A percentile compares a stretch with the other conserved stretches of the same genome.
Conservation (phyloP, 2,113 vertebrate genomes). For the Tupaia chinensis region DNA sequence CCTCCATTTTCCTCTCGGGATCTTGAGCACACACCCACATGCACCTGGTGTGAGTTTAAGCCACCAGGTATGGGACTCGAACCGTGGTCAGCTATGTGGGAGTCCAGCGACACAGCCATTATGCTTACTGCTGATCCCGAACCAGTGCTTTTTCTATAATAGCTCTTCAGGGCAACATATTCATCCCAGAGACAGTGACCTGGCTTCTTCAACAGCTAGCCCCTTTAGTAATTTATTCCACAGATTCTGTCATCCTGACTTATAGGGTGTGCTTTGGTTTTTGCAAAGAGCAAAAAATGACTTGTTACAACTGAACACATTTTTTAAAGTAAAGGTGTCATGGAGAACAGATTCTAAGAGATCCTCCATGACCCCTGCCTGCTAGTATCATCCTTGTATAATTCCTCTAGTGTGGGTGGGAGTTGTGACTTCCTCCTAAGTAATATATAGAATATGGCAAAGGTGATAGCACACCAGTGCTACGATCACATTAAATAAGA, state of each 20-base stretch:
- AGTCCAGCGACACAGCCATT: no score
- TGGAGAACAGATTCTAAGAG: not conserved
- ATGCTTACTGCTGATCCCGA: not conserved
- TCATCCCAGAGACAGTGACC: not conserved
- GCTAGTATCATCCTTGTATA: not conserved
- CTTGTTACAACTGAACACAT: not conserved
- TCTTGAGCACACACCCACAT: no score
- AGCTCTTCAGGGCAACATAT: not conserved
- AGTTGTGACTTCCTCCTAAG: not conserved
- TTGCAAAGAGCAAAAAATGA: constrained; percentile 34
- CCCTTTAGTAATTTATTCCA: not conserved
- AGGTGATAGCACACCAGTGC: not conserved
- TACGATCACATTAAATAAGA: not conserved
- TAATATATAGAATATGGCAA: not conserved
- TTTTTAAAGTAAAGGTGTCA: not conserved
- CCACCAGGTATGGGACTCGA: no score
- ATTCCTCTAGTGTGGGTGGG: not conserved
- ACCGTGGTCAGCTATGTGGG: no score
- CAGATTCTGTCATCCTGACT: not conserved
- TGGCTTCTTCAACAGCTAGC: not conserved
- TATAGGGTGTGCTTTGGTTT: not conserved
- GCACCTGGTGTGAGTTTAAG: no score
- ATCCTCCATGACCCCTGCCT: not conserved
- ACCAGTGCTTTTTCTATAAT: not conserved
- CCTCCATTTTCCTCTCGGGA: no score